Base-by-base conservation (phyloP, 2,113 vertebrate genomes). In the Microcebus lehilahytsara region DNA sequence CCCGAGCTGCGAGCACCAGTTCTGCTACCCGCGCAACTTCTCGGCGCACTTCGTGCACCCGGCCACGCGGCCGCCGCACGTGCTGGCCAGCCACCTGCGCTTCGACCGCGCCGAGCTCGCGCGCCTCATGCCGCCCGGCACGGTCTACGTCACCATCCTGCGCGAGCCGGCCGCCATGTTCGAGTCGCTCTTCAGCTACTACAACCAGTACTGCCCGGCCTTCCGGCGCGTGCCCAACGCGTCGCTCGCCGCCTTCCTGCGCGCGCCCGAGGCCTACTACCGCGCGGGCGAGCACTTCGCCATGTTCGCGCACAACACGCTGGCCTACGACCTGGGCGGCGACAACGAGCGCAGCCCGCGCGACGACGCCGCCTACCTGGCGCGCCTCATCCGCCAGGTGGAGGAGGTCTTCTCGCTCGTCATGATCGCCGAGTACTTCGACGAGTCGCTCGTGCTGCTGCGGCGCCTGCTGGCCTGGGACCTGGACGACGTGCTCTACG, bases 361-460 rank as follows among this genome's bases (percentile, higher is more conserved):
- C 2, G 98, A 99, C 12, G 89, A 64, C 60, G 88, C 66, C 0
- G 62, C 93, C 62, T 99, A 99, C 58, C 97, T 99, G 0, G 97
- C 95, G 27, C 86, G 93, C 58, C 99, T 99, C 78, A 98, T 99
- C 66, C 98, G 96, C 6, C 98, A 99, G 80, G 97, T 99, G 66
- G 99, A 99, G 77, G 96, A 96, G 9, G 97, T 98, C 19, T 99
- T 99, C 98, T 99, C 99, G 3, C 97, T 99, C 17, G 99, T 99
- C 81, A 99, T 99, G 99, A 99, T 99, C 34, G 98, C 99, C 0
- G 99, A 99, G 97, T 98, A 99, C 97, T 99, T 99, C 60, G 99
- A 99, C 13, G 99, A 99, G 98, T 99, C 99, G 0, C 97, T 99
- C 58, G 98, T 99, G 93, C 98, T 99, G 67, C 98, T 99, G 37